These are phyloP conservation scores for Stenodema calcarata DNA, from an alignment of 2,888 invertebrate genomes.

Conservation along the genomic window DNA sequence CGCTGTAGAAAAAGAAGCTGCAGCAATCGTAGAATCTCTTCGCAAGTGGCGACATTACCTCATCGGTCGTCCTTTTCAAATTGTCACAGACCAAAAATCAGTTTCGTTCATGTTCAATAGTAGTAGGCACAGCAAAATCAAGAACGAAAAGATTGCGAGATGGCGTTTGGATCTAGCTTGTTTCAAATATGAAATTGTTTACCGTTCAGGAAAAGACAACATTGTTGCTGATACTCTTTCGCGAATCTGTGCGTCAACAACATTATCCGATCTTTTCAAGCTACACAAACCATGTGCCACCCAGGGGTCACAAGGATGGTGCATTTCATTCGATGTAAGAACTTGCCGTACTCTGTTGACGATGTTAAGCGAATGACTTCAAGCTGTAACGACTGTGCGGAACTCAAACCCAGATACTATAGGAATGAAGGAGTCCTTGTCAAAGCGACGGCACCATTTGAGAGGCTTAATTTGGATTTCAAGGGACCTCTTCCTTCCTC, in stretches of 20 bases:
- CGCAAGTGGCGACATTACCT: slow-evolving; percentile 4
- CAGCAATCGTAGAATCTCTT: not conserved
- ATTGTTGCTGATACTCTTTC: not conserved
- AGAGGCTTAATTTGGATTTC: slow-evolving; percentile 9
- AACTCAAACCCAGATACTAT: slow-evolving; percentile 26
- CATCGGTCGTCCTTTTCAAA: not conserved
- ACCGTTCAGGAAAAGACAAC: not conserved
- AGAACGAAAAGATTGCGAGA: not conserved
- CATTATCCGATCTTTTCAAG: not conserved
- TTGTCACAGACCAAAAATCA: not conserved
- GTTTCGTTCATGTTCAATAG: not conserved
- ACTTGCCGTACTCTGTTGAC: slow-evolving; percentile 52
- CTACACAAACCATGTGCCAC: not conserved
- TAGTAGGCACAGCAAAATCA: not conserved
- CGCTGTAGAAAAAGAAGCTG: slow-evolving; percentile 1
- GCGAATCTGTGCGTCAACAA: not conserved
- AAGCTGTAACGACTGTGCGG: not conserved
- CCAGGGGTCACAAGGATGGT: not conserved
- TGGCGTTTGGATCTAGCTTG: not conserved
- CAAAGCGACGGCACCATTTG: not conserved
- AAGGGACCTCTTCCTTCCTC: not conserved
- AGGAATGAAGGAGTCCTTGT: not conserved
- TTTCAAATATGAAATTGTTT: not conserved
- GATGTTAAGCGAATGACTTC: slow-evolving; percentile 27
- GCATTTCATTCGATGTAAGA: slow-evolving; percentile 40